Conservation (phyloP, 2,888 invertebrate genomes). For the Megastigmus dorsalis region DNA sequence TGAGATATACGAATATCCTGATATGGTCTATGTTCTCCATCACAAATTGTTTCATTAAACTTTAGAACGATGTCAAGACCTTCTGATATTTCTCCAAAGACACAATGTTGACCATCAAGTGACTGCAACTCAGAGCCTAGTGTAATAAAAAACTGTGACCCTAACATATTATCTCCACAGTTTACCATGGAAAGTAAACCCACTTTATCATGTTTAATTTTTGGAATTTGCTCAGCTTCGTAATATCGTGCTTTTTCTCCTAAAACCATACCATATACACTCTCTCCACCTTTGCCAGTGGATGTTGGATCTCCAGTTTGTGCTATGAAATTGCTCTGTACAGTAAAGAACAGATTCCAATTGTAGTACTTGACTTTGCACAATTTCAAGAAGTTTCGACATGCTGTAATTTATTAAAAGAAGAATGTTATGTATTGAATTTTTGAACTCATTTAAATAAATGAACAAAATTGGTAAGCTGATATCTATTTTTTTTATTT, state of each 20-base stretch:
- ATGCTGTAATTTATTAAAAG: constrained; percentile 76
- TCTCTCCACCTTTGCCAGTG: constrained; percentile 92
- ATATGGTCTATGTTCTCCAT: constrained; percentile 91
- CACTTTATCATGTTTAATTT: constrained; percentile 89
- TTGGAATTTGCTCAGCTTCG: constrained; percentile 92
- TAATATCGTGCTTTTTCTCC: constrained; percentile 92
- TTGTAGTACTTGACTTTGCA: constrained; percentile 99
- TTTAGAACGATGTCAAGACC: constrained; percentile 90
- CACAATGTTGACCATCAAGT: constrained; percentile 92
- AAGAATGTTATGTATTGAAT: too few species aligned
- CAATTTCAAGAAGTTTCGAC: constrained; percentile 95
- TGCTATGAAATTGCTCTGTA: constrained; percentile 95
- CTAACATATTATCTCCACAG: constrained; percentile 89
- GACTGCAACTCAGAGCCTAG: constrained; percentile 91
- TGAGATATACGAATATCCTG: constrained; percentile 97
- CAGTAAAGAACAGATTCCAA: constrained; percentile 93
- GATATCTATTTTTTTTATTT: too few species aligned
- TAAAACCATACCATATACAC: constrained; percentile 90
- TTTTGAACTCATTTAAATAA: too few species aligned
- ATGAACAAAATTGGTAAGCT: too few species aligned
- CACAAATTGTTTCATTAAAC: constrained; percentile 95
- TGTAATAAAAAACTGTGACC: constrained; percentile 96
- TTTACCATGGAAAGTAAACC: constrained; percentile 97
- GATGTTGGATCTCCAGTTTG: constrained; percentile 98
- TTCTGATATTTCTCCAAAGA: constrained; percentile 96